Conservation (phyloP, 2,888 invertebrate genomes). For the Pasiphila rectangulata region DNA sequence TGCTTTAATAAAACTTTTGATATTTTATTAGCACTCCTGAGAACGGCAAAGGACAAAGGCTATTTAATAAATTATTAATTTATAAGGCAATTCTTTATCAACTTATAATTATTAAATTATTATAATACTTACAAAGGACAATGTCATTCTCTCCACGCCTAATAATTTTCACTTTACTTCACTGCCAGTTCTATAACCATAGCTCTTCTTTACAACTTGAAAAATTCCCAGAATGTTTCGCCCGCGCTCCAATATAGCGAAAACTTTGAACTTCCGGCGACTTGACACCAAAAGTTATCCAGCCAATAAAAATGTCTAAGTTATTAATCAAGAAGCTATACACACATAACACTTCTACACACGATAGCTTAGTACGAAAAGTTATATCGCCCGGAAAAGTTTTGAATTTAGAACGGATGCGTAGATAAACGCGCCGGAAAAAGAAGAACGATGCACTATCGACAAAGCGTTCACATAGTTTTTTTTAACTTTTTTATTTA, state of each 20-base stretch:
- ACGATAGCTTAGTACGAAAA: slow-evolving; percentile 31
- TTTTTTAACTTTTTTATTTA: slow-evolving; percentile 63
- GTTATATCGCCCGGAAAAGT: slow-evolving; percentile 30
- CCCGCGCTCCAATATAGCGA: slow-evolving; percentile 20
- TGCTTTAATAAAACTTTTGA: not conserved
- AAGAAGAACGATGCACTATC: slow-evolving; percentile 69
- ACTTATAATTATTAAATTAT: slow-evolving; percentile 14
- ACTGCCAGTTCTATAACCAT: slow-evolving; percentile 45
- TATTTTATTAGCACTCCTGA: no score
- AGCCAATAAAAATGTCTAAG: slow-evolving; percentile 36
- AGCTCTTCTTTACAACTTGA: slow-evolving; percentile 30
- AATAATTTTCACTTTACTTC: slow-evolving; percentile 51
- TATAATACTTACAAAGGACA: slow-evolving; percentile 73
- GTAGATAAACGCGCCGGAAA: slow-evolving; percentile 66
- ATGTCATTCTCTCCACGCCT: slow-evolving; percentile 75
- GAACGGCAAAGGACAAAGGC: not conserved
- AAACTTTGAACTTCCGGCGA: slow-evolving; percentile 39
- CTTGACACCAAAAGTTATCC: slow-evolving; percentile 32
- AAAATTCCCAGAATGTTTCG: slow-evolving; percentile 38
- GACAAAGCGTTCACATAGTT: slow-evolving; percentile 68
- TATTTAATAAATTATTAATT: not conserved
- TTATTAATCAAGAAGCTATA: slow-evolving; percentile 26
- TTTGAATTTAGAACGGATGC: slow-evolving; percentile 59
- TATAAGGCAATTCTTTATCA: not conserved
- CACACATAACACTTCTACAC: slow-evolving; percentile 32